Evolutionary conservation across 2,797 vertebrate genomes (phyloP).

Genomic region (Enteromius anoplus): DNA sequence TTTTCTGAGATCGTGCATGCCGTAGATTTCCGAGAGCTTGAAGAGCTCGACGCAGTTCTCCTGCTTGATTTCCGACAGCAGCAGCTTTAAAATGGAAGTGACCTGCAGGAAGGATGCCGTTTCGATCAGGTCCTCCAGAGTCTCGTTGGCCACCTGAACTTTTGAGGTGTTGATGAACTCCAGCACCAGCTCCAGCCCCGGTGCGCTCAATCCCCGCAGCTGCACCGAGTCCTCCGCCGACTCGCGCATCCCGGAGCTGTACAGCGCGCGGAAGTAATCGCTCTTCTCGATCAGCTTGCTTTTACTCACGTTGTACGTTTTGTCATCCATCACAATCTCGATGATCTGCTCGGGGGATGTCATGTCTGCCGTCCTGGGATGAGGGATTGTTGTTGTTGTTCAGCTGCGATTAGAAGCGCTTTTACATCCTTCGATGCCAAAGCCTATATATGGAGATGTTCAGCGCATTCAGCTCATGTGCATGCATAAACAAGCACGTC

Average conservation of each 20-base stretch:
- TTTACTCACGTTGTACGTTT: slow-evolving; percentile 88
- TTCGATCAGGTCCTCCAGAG: slow-evolving; percentile 89
- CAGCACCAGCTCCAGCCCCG: slow-evolving; percentile 90
- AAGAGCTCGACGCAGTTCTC: slow-evolving; percentile 90
- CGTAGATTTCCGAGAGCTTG: slow-evolving; percentile 88
- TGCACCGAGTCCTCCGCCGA: slow-evolving; percentile 84
- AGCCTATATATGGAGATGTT: slow-evolving; percentile 82
- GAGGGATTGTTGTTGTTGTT: neutral
- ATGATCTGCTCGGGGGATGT: slow-evolving; percentile 82
- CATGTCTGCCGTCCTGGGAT: slow-evolving; percentile 66
- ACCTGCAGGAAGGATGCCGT: slow-evolving; percentile 94
- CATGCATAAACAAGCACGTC: slow-evolving; percentile 5
- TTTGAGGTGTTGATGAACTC: slow-evolving; percentile 93
- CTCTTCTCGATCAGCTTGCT: slow-evolving; percentile 93
- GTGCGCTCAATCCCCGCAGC: slow-evolving; percentile 89
- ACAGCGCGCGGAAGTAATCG: slow-evolving; percentile 94
- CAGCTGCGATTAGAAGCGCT: slow-evolving; percentile 12
- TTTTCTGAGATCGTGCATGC: slow-evolving; percentile 84
- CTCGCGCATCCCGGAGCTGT: slow-evolving; percentile 96
- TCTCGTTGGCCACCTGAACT: slow-evolving; percentile 80
- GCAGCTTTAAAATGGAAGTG: slow-evolving; percentile 86
- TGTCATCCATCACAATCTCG: slow-evolving; percentile 87
- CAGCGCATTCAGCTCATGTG: slow-evolving; percentile 60
- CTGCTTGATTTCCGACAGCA: slow-evolving; percentile 84
- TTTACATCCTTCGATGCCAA: slow-evolving; percentile 38